Evolutionary conservation across 1,140 invertebrate genomes (phyloP).

Genomic region (Monochamus saltuarius): DNA sequence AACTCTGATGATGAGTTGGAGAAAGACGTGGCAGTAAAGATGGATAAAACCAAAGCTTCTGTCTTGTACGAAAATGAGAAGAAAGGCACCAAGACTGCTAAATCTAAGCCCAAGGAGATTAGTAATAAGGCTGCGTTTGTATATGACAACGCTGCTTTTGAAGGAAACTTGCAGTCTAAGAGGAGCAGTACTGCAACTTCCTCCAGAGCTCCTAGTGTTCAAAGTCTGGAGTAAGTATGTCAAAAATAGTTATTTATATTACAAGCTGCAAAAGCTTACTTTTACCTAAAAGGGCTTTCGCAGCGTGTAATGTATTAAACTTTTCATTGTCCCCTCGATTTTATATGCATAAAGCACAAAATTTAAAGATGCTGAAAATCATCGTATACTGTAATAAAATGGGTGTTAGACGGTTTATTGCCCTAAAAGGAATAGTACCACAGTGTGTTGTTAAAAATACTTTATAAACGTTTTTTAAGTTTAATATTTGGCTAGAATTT

Average conservation of each 20-base stretch:
- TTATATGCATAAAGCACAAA: no score
- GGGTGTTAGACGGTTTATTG: no score
- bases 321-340: no score
- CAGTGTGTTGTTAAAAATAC: no score
- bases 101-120: neutral
- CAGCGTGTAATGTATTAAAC: no score
- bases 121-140: slow-evolving; percentile 1
- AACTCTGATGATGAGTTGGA: neutral
- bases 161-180: slow-evolving; percentile 10
- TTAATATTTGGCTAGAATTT: no score
- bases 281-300: no score
- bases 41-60: neutral
- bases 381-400: no score
- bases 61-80: slow-evolving; percentile 1
- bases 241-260: slow-evolving; percentile 1
- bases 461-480: no score
- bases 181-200: slow-evolving; percentile 3
- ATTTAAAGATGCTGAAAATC: no score
- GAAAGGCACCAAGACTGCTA: neutral
- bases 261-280: no score
- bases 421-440: no score
- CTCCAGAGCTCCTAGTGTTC: slow-evolving; percentile 21
- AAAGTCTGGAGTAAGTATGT: slow-evolving; percentile 23
- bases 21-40: neutral
- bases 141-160: slow-evolving; percentile 23